A percentile compares a stretch with the other conserved stretches of the same genome.
phyloP scores from a whole-genome alignment of 1,140 invertebrate species.

The Cydia fagiglandana region DNA sequence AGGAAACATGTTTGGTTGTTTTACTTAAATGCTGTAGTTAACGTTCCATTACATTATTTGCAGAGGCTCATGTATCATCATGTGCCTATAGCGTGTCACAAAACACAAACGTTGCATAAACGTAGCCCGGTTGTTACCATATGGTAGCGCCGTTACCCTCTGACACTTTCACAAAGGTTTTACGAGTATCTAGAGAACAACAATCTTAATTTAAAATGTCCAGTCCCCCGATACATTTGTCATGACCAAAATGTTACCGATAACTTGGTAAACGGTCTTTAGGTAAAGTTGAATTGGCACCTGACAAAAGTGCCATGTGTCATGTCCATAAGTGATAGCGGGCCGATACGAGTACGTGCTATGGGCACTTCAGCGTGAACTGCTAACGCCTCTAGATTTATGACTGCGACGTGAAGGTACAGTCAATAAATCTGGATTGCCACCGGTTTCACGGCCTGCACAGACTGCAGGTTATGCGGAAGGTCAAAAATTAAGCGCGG shows the following conservation, averaged over 20 bases:
- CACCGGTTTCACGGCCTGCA: background rate
- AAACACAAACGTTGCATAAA: too few species aligned
- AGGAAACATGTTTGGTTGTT: too few species aligned
- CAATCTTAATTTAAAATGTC: too few species aligned
- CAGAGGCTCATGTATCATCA: too few species aligned
- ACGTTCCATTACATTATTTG: too few species aligned
- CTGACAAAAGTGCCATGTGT: conserved; percentile 39
- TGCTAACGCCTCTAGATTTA: conserved; percentile 46
- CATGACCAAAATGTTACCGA: background rate
- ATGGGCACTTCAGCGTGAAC: conserved; percentile 42
- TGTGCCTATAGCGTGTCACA: too few species aligned
- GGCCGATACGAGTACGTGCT: conserved; percentile 17
- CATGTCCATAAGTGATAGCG: conserved; percentile 41
- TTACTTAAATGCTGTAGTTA: too few species aligned
- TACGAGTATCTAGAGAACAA: too few species aligned
- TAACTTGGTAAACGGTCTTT: background rate
- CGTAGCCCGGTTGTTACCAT: too few species aligned
- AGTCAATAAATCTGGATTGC: conserved; percentile 42
- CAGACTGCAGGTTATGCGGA: background rate
- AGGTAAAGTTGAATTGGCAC: background rate
- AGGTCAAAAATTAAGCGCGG: background rate
- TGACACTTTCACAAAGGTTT: too few species aligned
- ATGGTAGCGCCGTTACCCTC: too few species aligned
- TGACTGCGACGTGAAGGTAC: conserved; percentile 40
- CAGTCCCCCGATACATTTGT: background rate